Percentiles rank a stretch among this genome's conserved stretches.
Evolutionary conservation across 2,888 invertebrate genomes (phyloP).

Genomic region (Caenorhabditis virilis): DNA sequence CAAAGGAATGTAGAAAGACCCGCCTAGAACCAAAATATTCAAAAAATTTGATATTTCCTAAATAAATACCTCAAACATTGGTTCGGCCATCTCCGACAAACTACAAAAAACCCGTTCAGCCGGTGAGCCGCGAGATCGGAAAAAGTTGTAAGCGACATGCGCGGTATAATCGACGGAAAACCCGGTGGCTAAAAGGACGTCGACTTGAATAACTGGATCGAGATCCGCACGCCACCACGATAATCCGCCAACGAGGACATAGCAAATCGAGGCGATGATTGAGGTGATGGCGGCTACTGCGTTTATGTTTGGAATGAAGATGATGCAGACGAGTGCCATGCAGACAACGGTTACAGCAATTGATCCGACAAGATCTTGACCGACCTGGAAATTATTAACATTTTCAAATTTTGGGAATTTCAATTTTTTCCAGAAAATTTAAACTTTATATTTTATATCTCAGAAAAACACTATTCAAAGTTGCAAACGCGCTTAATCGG

Average conservation of each 20-base stretch:
- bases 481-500: too few relatives aligned
- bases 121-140: conserved; percentile 48
- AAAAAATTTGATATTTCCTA: not conserved
- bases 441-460: not conserved
- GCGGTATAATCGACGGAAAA: conserved; percentile 64
- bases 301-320: conserved; percentile 60
- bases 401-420: not conserved
- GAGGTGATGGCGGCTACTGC: conserved; percentile 61
- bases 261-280: conserved; percentile 64
- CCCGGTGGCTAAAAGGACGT: conserved; percentile 65
- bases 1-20: conserved; percentile 60
- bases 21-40: conserved; percentile 33
- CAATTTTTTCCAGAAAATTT: not conserved
- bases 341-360: conserved; percentile 64
- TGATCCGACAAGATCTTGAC: conserved; percentile 51
- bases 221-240: conserved; percentile 67
- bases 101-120: conserved; percentile 55
- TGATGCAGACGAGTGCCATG: conserved; percentile 63
- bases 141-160: conserved; percentile 66
- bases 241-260: conserved; percentile 64
- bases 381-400: conserved; percentile 17
- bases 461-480: not conserved
- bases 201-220: conserved; percentile 65
- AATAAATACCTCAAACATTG: conserved; percentile 56
- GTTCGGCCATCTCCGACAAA: conserved; percentile 61